Conservation (phyloP, 2,113 vertebrate genomes). For the Centrocercus urophasianus region DNA sequence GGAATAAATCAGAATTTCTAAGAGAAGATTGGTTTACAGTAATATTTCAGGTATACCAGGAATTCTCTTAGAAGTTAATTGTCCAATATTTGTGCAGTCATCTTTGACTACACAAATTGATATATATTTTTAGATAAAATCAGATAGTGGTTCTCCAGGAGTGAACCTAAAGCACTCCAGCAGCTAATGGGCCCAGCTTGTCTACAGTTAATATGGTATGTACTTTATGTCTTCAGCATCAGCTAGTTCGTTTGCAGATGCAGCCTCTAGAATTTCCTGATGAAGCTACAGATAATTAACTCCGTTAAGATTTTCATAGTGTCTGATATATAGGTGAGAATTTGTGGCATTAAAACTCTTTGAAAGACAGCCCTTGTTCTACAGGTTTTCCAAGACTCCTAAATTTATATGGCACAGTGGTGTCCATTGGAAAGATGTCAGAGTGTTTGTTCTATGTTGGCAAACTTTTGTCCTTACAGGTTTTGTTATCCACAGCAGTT, state of each 20-base stretch:
- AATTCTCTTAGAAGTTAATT: background rate
- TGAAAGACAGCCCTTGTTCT: background rate
- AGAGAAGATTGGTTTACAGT: background rate
- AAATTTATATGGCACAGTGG: background rate
- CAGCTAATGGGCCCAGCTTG: background rate
- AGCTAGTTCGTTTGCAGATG: background rate
- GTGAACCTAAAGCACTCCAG: background rate
- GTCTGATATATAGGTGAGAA: background rate
- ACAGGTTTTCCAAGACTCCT: background rate
- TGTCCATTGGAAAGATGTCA: background rate
- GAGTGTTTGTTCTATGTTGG: background rate
- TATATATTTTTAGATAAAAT: background rate
- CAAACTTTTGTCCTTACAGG: background rate
- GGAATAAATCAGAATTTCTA: background rate
- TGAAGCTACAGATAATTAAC: background rate
- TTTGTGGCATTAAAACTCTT: background rate
- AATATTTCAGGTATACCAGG: background rate
- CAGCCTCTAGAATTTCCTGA: background rate
- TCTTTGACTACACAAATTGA: background rate
- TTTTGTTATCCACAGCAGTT: background rate
- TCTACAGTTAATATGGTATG: background rate
- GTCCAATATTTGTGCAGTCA: background rate
- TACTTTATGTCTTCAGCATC: background rate
- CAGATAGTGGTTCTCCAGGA: background rate
- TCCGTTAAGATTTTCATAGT: background rate